A percentile compares a stretch with the other conserved stretches of the same genome.
phyloP scores from a whole-genome alignment of 2,797 vertebrate genomes.

The Podarcis lilfordi region DNA sequence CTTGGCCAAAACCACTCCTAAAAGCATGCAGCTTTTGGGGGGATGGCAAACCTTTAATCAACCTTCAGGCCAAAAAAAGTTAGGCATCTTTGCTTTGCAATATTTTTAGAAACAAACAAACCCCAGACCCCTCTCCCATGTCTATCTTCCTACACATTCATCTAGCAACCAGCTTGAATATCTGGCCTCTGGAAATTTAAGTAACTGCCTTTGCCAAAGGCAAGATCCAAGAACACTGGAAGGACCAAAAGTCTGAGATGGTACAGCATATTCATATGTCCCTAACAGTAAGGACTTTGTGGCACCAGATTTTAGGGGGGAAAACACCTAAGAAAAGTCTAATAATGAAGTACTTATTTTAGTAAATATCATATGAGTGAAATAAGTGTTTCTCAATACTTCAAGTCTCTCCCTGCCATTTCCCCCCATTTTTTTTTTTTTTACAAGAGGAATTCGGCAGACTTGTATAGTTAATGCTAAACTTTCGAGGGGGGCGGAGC shows the following conservation, averaged over 20 bases:
- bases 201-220: background rate
- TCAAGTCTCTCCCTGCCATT: slow-evolving; percentile 52
- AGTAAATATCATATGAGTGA: slow-evolving; percentile 74
- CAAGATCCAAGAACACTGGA: background rate
- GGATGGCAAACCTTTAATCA: background rate
- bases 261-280: slow-evolving; percentile 3
- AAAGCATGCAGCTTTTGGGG: too few species aligned
- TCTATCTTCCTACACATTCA: background rate
- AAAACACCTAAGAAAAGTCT: slow-evolving; percentile 47
- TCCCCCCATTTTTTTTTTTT: slow-evolving; percentile 46
- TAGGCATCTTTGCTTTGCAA: background rate
- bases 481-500: background rate
- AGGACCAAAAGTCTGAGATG: slow-evolving; percentile 44
- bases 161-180: background rate
- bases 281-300: slow-evolving; percentile 69
- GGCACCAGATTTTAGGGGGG: slow-evolving; percentile 24
- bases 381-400: slow-evolving; percentile 69
- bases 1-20: too few species aligned
- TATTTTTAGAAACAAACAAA: background rate
- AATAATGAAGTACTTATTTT: slow-evolving; percentile 75
- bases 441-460: slow-evolving; percentile 67
- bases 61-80: too few species aligned
- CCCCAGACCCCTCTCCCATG: background rate
- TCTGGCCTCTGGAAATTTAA: background rate
- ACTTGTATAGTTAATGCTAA: accelerated